A percentile compares a stretch with the other conserved stretches of the same genome.
phyloP scores from a whole-genome alignment of 2,797 vertebrate species.

The Alca torda region DNA sequence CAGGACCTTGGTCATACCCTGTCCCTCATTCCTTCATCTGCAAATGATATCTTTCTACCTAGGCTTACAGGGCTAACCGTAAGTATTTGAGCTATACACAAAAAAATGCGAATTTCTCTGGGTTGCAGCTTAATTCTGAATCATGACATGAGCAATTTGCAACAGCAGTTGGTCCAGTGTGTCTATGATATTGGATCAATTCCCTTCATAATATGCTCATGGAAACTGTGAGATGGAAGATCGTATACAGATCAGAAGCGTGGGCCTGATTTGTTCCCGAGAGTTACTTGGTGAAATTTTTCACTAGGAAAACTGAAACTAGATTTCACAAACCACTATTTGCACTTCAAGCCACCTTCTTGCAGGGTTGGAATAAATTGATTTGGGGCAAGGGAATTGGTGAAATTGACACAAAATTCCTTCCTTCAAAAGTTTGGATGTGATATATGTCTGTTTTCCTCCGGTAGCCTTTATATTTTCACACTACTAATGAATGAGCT shows the following conservation, averaged over 20 bases:
- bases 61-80: background rate
- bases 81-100: background rate
- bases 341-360: background rate
- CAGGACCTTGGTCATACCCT: background rate
- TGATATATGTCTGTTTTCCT: background rate
- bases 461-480: constrained; percentile 23
- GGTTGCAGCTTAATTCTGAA: background rate
- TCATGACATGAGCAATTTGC: background rate
- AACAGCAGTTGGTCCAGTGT: background rate
- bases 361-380: background rate
- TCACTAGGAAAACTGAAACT: background rate
- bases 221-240: background rate
- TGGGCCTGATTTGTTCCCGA: background rate
- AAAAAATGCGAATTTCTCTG: background rate
- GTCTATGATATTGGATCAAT: background rate
- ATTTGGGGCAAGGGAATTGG: background rate
- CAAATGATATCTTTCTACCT: background rate
- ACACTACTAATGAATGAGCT: constrained; percentile 44
- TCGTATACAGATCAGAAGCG: background rate
- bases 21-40: background rate
- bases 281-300: background rate
- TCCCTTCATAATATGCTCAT: background rate
- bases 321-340: background rate
- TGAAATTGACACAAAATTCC: background rate
- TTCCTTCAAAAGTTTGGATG: constrained; percentile 8